Base-by-base conservation (phyloP, 2,888 invertebrate species). In the Drosophila meridionalis region DNA sequence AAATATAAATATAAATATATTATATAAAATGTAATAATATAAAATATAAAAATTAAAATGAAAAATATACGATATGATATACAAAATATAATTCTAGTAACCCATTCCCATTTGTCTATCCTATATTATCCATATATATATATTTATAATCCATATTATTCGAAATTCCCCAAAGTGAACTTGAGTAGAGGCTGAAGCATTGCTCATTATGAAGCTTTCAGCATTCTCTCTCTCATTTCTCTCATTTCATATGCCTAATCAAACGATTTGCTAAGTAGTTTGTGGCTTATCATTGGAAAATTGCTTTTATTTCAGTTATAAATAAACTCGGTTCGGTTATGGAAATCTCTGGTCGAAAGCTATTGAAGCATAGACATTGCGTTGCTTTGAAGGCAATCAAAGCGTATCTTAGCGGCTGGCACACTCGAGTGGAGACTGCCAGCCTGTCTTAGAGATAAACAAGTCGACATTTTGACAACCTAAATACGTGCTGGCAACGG, bases 381-480 rank as follows among this genome's bases (percentile, higher is more conserved):
- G 56, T 30, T 42, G 20, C 42, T 56, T 56, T 42, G 42, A n/a
- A 20, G 9, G 26, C 36, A 45, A 43, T 58, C 56, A 58, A 45
- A 26, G 58, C 45, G 43, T 47, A 58, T 58, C 43, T 28, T 28
- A 3, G 4, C 20, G 11, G 50, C 48, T 30, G 42, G n/a, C 52
- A 38, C 14, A 50, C 12, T 34, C 20, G 20, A 47, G 45, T 40
- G 45, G 12, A 14, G 40, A 2, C 38, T 47, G 52, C 26, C 30
- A 36, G 28, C 55, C 59, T 58, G 67, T 83, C 80, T 87, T 76
- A 70, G 81, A 83, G 82, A 86, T 88, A 88, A 88, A 76, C 82
- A 88, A 83, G 87, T 83, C 82, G 78, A 85, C 83, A 86, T 88
- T 85, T 85, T 86, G 84, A 85, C 83, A 83, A 88, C 50, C 71